These are phyloP conservation scores for Atherinomorus stipes DNA, from an alignment of 2,113 vertebrate genomes.

Conservation along the genomic window DNA sequence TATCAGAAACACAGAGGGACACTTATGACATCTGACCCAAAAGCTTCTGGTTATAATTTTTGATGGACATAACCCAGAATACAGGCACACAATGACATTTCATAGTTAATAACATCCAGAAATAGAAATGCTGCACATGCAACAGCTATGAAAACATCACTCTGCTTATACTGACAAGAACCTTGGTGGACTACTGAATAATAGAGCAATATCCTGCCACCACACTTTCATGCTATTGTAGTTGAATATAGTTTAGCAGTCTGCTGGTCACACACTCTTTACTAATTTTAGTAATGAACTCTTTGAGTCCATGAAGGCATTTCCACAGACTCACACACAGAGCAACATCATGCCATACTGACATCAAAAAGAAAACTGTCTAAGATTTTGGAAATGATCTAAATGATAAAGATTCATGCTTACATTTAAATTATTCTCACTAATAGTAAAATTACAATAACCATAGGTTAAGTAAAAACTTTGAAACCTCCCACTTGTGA, in stretches of 20 bases:
- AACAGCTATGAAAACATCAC: no score
- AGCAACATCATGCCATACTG: not conserved
- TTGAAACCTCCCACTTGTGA: not conserved
- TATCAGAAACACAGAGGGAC: not conserved
- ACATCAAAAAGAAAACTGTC: not conserved
- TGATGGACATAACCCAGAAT: not conserved
- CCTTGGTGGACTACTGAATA: not conserved
- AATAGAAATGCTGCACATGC: not conserved
- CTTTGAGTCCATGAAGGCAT: no score
- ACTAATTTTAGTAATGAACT: no score
- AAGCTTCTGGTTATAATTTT: not conserved
- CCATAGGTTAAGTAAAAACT: not conserved
- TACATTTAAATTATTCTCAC: not conserved
- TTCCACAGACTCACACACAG: not conserved
- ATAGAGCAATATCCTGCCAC: not conserved
- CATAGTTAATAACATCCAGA: no score
- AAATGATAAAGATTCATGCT: not conserved
- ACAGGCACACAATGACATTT: not conserved
- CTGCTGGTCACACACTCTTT: not conserved
- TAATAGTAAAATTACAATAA: not conserved
- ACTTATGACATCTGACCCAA: not conserved
- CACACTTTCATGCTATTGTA: not conserved
- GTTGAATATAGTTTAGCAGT: not conserved
- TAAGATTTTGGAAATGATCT: not conserved
- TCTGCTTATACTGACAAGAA: not conserved